phyloP scores from a whole-genome alignment of 2,113 vertebrate species.

The Burhinus bistriatus region DNA sequence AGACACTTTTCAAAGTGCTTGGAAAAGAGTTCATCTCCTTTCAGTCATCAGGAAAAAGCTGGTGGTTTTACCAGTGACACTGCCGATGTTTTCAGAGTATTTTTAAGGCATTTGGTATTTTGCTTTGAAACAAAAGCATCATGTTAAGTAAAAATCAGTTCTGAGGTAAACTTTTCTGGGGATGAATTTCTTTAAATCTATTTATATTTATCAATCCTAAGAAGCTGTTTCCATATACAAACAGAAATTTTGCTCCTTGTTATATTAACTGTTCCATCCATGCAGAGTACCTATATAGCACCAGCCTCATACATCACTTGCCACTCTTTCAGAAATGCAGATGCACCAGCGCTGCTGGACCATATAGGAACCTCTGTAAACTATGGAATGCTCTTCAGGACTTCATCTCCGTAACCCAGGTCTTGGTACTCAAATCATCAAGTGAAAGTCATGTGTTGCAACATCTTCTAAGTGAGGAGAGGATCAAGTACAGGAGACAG shows the following conservation, averaged over 20 bases:
- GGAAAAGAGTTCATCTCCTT: not conserved
- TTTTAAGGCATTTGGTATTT: not conserved
- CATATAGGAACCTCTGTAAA: not conserved
- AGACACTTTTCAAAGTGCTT: not conserved
- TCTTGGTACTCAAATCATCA: not conserved
- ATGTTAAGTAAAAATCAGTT: not conserved
- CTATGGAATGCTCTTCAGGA: not conserved
- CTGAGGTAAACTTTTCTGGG: not conserved
- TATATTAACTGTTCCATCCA: not conserved
- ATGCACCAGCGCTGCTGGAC: not conserved
- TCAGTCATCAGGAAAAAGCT: not conserved
- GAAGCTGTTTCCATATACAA: not conserved
- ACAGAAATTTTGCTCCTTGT: not conserved
- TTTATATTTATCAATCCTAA: not conserved
- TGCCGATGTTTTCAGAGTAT: not conserved
- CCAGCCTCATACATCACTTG: rapidly evolving
- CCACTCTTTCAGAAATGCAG: not conserved
- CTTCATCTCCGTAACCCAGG: not conserved
- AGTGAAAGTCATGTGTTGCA: rapidly evolving
- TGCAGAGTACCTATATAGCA: rapidly evolving
- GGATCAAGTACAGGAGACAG: not conserved
- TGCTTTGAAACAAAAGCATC: not conserved
- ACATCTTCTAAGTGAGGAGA: not conserved
- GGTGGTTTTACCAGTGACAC: not conserved
- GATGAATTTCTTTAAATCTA: not conserved